phyloP scores from a whole-genome alignment of 2,888 invertebrate species.

The Thecophora atra region DNA sequence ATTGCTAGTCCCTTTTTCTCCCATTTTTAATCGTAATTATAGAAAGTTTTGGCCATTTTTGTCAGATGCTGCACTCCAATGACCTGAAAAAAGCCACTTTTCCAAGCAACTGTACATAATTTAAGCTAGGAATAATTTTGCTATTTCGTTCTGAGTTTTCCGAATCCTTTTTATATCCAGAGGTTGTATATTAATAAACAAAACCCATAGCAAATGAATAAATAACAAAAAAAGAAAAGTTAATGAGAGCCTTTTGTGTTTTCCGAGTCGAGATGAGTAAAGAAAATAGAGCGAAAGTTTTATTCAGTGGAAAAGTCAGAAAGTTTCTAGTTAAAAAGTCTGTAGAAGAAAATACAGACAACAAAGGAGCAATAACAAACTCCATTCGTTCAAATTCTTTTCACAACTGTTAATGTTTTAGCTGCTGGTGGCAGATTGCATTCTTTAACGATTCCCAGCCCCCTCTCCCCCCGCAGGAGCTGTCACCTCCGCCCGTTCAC shows the following conservation, averaged over 20 bases:
- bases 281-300: too few species aligned
- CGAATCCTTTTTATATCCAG: neutral
- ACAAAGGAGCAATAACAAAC: slow-evolving; percentile 2
- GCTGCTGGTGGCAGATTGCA: neutral
- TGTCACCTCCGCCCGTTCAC: neutral
- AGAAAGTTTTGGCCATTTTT: neutral
- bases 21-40: neutral
- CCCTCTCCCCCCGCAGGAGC: neutral
- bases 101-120: too few species aligned
- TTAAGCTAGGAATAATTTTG: neutral
- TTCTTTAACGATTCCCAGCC: neutral
- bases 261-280: neutral
- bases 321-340: too few species aligned
- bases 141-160: neutral
- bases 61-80: slow-evolving; percentile 27
- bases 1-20: slow-evolving; percentile 5
- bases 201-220: too few species aligned
- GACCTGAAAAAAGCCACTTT: slow-evolving; percentile 24
- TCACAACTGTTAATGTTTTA: neutral
- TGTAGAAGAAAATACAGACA: neutral
- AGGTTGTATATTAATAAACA: neutral
- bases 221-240: slow-evolving; percentile 9
- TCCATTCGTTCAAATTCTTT: neutral
- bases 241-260: neutral
- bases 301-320: too few species aligned